phyloP scores from a whole-genome alignment of 2,888 invertebrate species.

The Seladonia tumulorum region DNA sequence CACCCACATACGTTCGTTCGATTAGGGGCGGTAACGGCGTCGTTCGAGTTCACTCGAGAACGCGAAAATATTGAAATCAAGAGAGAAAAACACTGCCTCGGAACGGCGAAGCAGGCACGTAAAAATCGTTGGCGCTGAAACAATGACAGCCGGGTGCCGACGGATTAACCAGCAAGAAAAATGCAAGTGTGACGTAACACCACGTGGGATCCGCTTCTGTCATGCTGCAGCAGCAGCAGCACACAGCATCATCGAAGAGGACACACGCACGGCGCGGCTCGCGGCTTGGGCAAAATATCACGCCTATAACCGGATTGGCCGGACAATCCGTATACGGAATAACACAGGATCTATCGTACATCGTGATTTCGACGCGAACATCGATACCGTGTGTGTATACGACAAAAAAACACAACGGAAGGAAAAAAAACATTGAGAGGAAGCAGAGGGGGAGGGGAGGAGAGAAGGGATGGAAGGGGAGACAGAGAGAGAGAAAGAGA shows the following conservation, averaged over 20 bases:
- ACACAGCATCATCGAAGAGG: conserved; percentile 45
- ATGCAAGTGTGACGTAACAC: conserved; percentile 64
- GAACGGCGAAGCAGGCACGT: too few species aligned
- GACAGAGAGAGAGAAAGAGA: conserved; percentile 33
- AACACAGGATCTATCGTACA: conserved; percentile 63
- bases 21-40: neutral
- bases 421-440: conserved; percentile 18
- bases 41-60: too few species aligned
- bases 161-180: conserved; percentile 51
- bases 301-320: conserved; percentile 62
- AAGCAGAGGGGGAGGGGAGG: neutral
- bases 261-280: conserved; percentile 38
- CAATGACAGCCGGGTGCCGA: neutral
- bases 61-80: neutral
- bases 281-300: conserved; percentile 52
- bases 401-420: conserved; percentile 34
- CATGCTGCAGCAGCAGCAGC: conserved; percentile 61
- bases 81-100: neutral
- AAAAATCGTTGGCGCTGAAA: neutral
- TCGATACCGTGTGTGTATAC: conserved; percentile 42
- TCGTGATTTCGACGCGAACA: conserved; percentile 45
- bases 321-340: conserved; percentile 63
- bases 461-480: conserved; percentile 14
- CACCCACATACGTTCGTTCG: neutral
- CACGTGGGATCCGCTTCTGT: conserved; percentile 65